phyloP scores from a whole-genome alignment of 2,113 vertebrate genomes.

The Alethe diademata region DNA sequence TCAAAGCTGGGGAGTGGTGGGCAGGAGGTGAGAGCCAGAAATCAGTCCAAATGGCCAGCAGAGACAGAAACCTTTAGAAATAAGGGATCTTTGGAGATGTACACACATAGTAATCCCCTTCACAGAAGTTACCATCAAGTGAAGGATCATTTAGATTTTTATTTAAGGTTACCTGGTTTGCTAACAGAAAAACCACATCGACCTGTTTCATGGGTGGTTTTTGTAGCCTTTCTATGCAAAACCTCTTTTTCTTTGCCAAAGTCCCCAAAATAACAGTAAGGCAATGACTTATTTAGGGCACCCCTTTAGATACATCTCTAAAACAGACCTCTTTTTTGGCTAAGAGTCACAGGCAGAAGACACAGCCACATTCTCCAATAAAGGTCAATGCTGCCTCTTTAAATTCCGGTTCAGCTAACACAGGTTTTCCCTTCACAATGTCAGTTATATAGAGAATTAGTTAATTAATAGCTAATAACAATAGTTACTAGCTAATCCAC shows the following conservation, averaged over 20 bases:
- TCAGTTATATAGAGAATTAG: background rate
- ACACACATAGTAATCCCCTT: background rate
- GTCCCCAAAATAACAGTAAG: background rate
- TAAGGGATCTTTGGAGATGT: background rate
- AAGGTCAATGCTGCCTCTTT: background rate
- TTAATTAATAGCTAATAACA: background rate
- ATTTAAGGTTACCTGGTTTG: background rate
- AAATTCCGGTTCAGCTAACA: background rate
- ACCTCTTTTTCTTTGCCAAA: background rate
- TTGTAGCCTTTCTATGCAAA: background rate
- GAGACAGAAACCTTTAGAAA: background rate
- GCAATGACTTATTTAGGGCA: background rate
- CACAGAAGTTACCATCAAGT: background rate
- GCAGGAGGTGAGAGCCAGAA: background rate
- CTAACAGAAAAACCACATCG: background rate
- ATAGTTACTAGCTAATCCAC: background rate
- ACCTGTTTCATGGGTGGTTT: background rate
- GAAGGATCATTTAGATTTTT: background rate
- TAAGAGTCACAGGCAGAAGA: background rate
- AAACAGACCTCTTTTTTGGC: background rate
- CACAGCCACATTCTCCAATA: background rate
- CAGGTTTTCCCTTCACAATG: background rate
- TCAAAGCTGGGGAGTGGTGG: accelerated
- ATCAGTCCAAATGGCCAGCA: background rate
- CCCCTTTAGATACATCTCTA: background rate